Conservation (phyloP, 2,888 invertebrate genomes). For the Incurvaria masculella region DNA sequence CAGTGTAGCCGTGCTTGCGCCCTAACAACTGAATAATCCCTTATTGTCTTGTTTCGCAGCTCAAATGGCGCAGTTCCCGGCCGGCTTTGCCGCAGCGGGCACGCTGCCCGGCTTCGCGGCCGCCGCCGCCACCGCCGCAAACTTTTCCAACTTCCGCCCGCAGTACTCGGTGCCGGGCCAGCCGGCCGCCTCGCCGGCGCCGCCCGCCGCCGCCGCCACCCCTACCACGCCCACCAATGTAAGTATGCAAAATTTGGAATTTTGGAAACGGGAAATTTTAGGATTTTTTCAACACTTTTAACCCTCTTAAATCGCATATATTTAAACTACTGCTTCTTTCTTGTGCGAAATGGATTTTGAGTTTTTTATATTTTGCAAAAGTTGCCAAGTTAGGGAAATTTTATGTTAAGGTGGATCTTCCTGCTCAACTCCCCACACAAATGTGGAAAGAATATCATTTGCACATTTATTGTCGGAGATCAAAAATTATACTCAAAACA, state of each 20-base stretch:
- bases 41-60: slow-evolving; percentile 46
- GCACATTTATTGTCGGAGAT: too few species aligned
- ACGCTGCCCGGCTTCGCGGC: slow-evolving; percentile 66
- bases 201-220: slow-evolving; percentile 24
- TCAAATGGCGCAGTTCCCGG: slow-evolving; percentile 81
- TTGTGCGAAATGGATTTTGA: too few species aligned
- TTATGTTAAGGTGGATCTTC: too few species aligned
- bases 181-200: slow-evolving; percentile 32
- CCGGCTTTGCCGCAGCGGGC: slow-evolving; percentile 73
- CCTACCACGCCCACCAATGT: slow-evolving; percentile 46
- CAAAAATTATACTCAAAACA: too few species aligned
- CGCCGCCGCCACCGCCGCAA: slow-evolving; percentile 70
- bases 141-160: slow-evolving; percentile 87
- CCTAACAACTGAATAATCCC: too few species aligned
- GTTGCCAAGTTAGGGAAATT: too few species aligned
- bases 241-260: slow-evolving; percentile 17
- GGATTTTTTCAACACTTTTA: slow-evolving; percentile 3
- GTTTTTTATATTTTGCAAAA: too few species aligned
- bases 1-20: too few species aligned
- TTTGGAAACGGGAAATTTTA: background rate
- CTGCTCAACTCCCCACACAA: too few species aligned
- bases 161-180: slow-evolving; percentile 67
- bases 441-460: too few species aligned
- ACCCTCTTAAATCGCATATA: too few species aligned
- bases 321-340: too few species aligned